Evolutionary conservation across 2,888 invertebrate species (phyloP).

Genomic region (Hanleya hanleyi): DNA sequence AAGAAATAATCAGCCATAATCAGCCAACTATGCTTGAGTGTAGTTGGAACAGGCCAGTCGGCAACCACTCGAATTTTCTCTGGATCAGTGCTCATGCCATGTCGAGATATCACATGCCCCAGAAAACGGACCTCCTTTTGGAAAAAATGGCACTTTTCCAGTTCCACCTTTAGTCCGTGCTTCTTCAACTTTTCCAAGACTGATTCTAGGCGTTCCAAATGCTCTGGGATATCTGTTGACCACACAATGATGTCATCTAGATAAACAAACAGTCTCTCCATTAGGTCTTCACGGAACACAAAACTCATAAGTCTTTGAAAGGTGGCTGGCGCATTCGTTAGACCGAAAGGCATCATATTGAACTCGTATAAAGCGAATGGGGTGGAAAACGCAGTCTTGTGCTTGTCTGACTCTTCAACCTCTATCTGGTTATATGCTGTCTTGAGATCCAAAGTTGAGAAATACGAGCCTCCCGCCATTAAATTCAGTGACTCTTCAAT

Average conservation of each 20-base stretch:
- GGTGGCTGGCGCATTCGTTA: constrained; percentile 13
- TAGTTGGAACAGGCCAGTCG: constrained; percentile 24
- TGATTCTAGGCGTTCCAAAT: constrained; percentile 23
- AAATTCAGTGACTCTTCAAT: constrained; percentile 38
- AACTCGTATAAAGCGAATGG: constrained; percentile 29
- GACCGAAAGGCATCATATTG: too few species aligned
- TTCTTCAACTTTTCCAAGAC: constrained; percentile 22
- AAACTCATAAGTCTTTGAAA: constrained; percentile 31
- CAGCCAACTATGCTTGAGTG: too few species aligned
- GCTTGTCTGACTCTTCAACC: constrained; percentile 24
- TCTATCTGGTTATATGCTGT: constrained; percentile 16
- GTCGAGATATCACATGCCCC: constrained; percentile 32
- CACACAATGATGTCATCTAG: constrained; percentile 25
- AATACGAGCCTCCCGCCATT: constrained; percentile 18
- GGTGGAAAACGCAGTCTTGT: constrained; percentile 36
- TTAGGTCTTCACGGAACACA: constrained; percentile 23
- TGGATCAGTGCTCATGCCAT: constrained; percentile 18
- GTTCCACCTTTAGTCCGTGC: constrained; percentile 32
- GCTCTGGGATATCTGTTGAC: constrained; percentile 23
- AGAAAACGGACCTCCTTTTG: constrained; percentile 25
- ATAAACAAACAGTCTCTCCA: constrained; percentile 21
- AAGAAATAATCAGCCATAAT: too few species aligned
- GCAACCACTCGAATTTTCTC: constrained; percentile 17
- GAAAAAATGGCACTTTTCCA: constrained; percentile 33
- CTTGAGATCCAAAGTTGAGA: constrained; percentile 29